phyloP scores from a whole-genome alignment of 2,113 vertebrate species.

The Anguilla rostrata region DNA sequence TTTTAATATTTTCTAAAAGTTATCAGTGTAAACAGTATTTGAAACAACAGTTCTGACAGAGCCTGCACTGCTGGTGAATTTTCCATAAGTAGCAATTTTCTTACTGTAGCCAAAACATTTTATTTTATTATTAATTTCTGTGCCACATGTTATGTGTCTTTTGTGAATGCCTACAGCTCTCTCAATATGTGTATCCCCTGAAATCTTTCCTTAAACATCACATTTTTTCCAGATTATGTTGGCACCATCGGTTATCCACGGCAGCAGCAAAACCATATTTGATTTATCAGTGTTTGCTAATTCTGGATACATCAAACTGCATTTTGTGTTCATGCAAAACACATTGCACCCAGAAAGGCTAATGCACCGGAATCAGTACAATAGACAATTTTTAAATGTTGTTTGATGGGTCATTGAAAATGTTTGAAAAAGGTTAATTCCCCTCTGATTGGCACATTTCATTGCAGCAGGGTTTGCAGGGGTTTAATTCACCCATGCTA shows the following conservation, averaged over 20 bases:
- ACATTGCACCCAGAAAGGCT: background rate
- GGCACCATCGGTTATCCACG: background rate
- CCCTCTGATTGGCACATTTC: conserved; percentile 13
- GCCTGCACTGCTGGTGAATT: background rate
- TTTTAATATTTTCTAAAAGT: background rate
- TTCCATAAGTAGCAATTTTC: background rate
- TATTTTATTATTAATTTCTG: background rate
- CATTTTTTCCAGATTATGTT: background rate
- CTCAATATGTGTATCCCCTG: background rate
- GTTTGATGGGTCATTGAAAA: conserved; percentile 4
- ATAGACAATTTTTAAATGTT: background rate
- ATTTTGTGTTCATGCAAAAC: background rate
- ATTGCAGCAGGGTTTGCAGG: background rate
- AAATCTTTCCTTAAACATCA: background rate
- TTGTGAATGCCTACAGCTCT: background rate
- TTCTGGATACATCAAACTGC: background rate
- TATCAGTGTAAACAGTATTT: conserved; percentile 13
- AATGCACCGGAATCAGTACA: background rate
- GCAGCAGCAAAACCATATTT: background rate
- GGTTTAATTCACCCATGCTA: background rate
- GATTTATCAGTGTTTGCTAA: background rate
- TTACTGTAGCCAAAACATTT: background rate
- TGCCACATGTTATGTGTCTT: background rate
- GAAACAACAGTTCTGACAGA: background rate
- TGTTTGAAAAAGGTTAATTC: conserved; percentile 9